phyloP scores from a whole-genome alignment of 2,888 invertebrate genomes.

The Dasypolia templi region DNA sequence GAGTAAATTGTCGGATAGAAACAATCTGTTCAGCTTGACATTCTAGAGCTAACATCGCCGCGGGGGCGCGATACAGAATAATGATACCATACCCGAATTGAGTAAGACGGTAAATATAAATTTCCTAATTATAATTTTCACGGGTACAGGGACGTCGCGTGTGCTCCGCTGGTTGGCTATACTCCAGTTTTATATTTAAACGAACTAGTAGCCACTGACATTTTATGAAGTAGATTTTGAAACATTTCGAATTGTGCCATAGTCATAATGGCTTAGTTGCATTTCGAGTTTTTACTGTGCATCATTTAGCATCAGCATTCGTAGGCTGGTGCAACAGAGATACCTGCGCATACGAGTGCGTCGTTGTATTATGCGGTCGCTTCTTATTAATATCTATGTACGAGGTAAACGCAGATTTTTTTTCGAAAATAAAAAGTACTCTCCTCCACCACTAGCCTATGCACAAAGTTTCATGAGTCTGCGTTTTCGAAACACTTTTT shows the following conservation, averaged over 20 bases:
- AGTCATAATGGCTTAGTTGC: conserved; percentile 52
- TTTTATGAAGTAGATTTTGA: conserved; percentile 79
- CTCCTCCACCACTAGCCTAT: no score
- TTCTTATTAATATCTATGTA: conserved; percentile 29
- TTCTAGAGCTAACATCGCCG: conserved; percentile 23
- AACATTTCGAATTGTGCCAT: conserved; percentile 70
- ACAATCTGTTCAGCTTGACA: conserved; percentile 28
- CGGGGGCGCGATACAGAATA: conserved; percentile 45
- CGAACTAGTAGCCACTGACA: conserved; percentile 78
- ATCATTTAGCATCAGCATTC: neutral
- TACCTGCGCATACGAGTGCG: conserved; percentile 27
- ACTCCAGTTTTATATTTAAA: conserved; percentile 86
- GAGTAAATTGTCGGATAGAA: conserved; percentile 14
- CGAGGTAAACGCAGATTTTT: no score
- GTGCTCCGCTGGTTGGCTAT: conserved; percentile 78
- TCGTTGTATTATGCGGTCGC: neutral
- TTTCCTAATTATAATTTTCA: conserved; percentile 88
- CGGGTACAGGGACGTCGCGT: conserved; percentile 81
- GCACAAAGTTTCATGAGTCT: no score
- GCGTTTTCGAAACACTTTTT: no score
- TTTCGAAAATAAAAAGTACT: no score
- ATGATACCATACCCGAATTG: conserved; percentile 70
- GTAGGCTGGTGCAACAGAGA: conserved; percentile 21
- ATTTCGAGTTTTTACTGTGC: conserved; percentile 32
- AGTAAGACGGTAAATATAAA: conserved; percentile 80